These are phyloP conservation scores for Panopea generosa DNA, from an alignment of 2,888 invertebrate species.

Conservation along the genomic window DNA sequence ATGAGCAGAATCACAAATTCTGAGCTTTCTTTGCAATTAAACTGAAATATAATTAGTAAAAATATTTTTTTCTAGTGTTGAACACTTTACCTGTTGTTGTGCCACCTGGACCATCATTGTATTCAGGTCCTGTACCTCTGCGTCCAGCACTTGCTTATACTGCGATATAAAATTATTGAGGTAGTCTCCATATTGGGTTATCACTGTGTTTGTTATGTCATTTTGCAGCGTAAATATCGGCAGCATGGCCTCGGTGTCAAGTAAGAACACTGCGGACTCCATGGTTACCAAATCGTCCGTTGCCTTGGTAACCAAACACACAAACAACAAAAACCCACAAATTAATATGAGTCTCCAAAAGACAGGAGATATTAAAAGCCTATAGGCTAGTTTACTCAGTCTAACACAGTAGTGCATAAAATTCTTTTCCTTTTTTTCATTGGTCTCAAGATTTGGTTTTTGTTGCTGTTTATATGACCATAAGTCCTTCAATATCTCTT, in stretches of 20 bases:
- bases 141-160: constrained; percentile 63
- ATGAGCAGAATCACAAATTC: too few species aligned
- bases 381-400: constrained; percentile 50
- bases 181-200: constrained; percentile 71
- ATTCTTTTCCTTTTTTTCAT: constrained; percentile 24
- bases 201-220: constrained; percentile 61
- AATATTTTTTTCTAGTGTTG: too few species aligned
- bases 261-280: constrained; percentile 70
- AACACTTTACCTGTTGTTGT: constrained; percentile 74
- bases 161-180: constrained; percentile 73
- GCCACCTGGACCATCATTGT: constrained; percentile 64
- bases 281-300: constrained; percentile 69
- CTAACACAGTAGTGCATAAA: constrained; percentile 13
- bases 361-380: constrained; percentile 66
- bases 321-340: constrained; percentile 65
- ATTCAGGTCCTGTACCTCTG: constrained; percentile 67
- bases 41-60: too few species aligned
- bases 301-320: constrained; percentile 68
- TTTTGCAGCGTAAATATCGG: constrained; percentile 66
- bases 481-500: constrained; percentile 77
- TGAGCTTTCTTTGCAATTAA: too few species aligned
- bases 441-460: constrained; percentile 53
- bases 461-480: constrained; percentile 73
- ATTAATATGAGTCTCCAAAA: constrained; percentile 71
- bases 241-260: constrained; percentile 68